Evolutionary conservation across 2,113 vertebrate genomes (phyloP), one percentile per base, ranked within the genome.

Genomic region (Oreochromis tanganicae): DNA sequence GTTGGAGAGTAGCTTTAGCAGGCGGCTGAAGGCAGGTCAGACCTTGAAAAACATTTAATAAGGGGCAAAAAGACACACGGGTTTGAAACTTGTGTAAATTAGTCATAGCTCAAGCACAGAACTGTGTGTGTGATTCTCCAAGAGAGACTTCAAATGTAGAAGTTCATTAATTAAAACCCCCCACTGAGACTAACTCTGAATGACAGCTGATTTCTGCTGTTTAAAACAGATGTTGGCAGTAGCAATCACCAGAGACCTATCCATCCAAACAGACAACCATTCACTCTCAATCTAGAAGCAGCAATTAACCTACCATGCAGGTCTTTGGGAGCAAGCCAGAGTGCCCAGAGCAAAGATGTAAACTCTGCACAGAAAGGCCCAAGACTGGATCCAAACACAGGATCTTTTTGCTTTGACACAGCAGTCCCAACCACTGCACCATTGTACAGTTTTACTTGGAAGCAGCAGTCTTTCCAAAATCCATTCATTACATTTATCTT

Each of bases 281-380:
- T 46, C 13, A 73, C 21, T 46, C 5, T 46, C 38, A 41, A 27
- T 73, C 38, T 73, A 24, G 66, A 46, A 73, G 13, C 13, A 46
- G 21, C 66, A 27, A 6, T 27, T 46, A 73, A 73, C 21, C 66
- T 73, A 73, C 38, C 13, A 46, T 46, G 21, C 66, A 73, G 46
- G 66, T 73, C 38, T 73, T 73, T 73, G 38, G 38, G 5, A 46
- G 38, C 2, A 71, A 43, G 66, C 38, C 66, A 43, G 66, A 21
- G 36, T 2, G 38, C n/a, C 7, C 3, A 24, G 8, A 73, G 21
- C 41, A 24, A 73, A 46, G 66, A 71, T 71, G 38, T 8, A 73
- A 73, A 46, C 38, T 46, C 66, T 43, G 38, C 21, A 73, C 41
- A 46, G 14, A 73, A 46, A 73, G 68, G 68, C 38, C 41, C 68